phyloP scores from a whole-genome alignment of 1,140 invertebrate species.

The Bombus difficillimus region DNA sequence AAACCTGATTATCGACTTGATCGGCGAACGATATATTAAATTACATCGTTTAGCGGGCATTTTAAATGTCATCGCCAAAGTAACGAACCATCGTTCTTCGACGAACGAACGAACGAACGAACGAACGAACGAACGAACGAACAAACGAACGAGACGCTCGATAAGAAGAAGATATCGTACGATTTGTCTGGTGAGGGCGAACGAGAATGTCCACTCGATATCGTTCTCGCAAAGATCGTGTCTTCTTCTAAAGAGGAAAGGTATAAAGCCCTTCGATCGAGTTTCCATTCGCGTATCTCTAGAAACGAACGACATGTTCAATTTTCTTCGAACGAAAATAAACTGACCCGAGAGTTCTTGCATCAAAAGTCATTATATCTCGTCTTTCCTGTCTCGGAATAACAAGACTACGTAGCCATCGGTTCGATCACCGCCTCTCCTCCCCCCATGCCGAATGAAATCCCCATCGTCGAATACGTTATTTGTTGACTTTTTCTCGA shows the following conservation, averaged over 20 bases:
- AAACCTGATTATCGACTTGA: neutral
- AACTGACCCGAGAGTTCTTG: neutral
- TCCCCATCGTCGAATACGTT: neutral
- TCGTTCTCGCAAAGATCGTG: neutral
- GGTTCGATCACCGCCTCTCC: no score
- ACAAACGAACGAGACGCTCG: neutral
- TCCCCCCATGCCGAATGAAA: neutral
- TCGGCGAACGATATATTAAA: neutral
- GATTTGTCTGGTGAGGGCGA: neutral
- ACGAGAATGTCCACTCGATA: neutral
- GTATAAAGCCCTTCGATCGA: neutral
- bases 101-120: neutral
- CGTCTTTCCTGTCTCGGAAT: neutral
- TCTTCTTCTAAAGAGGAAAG: neutral
- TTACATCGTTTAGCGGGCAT: neutral
- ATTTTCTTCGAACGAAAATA: neutral
- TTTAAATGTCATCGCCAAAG: neutral
- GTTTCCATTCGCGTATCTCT: neutral
- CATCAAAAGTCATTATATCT: neutral
- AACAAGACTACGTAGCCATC: neutral
- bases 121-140: neutral
- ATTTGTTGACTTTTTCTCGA: no score
- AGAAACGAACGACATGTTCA: neutral
- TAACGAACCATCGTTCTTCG: neutral
- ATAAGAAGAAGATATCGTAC: neutral